These are phyloP conservation scores for Brachynemurus nebulosus DNA, from an alignment of 2,888 invertebrate species.

Conservation along the genomic window DNA sequence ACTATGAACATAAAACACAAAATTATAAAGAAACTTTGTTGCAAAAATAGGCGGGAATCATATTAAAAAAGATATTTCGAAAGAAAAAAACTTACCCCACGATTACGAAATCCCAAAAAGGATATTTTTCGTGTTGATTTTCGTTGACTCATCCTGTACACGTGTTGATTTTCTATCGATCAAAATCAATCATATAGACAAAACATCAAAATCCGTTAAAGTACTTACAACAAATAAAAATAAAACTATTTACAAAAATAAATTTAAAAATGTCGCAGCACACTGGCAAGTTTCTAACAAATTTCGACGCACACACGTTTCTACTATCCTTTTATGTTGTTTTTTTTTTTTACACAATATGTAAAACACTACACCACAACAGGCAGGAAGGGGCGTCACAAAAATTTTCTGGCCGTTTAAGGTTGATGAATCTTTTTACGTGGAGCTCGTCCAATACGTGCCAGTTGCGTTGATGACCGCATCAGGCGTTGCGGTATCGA, in stretches of 20 bases:
- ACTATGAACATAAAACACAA: too few relatives aligned
- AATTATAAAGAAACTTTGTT: too few relatives aligned
- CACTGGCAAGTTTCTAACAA: too few relatives aligned
- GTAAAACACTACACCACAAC: too few relatives aligned
- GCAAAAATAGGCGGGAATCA: too few relatives aligned
- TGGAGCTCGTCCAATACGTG: conserved; percentile 8
- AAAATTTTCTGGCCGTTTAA: too few relatives aligned
- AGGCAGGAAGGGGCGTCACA: too few relatives aligned
- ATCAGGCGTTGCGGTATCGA: conserved; percentile 7
- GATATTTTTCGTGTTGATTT: conserved; percentile 7
- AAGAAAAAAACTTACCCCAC: conserved; percentile 4
- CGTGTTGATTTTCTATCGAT: too few relatives aligned
- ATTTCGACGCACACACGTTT: too few relatives aligned
- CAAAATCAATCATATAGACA: too few relatives aligned
- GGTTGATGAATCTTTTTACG: conserved; percentile 10
- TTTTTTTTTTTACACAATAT: not conserved
- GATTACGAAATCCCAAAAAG: conserved; percentile 7
- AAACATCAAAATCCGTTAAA: not conserved
- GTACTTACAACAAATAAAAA: not conserved
- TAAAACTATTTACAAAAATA: too few relatives aligned
- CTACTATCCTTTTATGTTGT: not conserved
- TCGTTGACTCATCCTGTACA: not conserved
- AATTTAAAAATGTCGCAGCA: too few relatives aligned
- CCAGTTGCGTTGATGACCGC: conserved; percentile 9
- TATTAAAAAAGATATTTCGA: conserved; percentile 2